Conservation (phyloP, 1,140 invertebrate species). For the Gryllus bimaculatus region DNA sequence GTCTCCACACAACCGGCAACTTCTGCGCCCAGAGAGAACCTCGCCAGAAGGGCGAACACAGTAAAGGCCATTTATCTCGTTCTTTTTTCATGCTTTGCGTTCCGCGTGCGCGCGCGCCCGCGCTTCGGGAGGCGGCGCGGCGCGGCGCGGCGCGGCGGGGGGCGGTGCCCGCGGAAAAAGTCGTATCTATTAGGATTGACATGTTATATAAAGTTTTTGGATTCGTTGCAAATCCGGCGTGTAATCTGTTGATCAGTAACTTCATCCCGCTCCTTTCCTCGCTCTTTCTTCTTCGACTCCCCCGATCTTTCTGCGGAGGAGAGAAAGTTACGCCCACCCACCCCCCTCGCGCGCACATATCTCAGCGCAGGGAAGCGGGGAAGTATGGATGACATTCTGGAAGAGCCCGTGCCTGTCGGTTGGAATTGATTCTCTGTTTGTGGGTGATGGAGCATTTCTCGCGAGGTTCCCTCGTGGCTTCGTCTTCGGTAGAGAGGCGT, state of each 20-base stretch:
- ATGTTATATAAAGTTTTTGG: constrained; percentile 2
- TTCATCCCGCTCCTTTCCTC: neutral
- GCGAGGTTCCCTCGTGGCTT: neutral
- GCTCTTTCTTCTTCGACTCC: neutral
- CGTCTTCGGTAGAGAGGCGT: too few relatives aligned
- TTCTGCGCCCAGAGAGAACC: neutral
- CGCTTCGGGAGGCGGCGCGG: neutral
- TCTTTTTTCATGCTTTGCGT: neutral
- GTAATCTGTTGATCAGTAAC: constrained; percentile 4
- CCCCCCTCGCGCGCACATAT: neutral
- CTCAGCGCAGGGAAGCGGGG: neutral
- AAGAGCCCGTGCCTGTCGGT: neutral
- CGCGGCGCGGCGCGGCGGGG: too few relatives aligned
- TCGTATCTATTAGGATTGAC: constrained; percentile 4
- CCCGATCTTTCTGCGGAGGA: neutral
- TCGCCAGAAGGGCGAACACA: neutral
- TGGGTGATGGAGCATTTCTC: constrained; percentile 3
- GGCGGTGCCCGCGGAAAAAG: neutral
- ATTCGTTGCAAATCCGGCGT: constrained; percentile 3
- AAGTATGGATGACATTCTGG: neutral
- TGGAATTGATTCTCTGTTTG: neutral
- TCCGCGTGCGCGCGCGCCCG: neutral
- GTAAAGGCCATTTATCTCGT: neutral
- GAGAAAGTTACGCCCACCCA: too few relatives aligned
- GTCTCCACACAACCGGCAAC: neutral